Evolutionary conservation across 2,113 vertebrate genomes (phyloP).

Genomic region (Macquaria australasica): DNA sequence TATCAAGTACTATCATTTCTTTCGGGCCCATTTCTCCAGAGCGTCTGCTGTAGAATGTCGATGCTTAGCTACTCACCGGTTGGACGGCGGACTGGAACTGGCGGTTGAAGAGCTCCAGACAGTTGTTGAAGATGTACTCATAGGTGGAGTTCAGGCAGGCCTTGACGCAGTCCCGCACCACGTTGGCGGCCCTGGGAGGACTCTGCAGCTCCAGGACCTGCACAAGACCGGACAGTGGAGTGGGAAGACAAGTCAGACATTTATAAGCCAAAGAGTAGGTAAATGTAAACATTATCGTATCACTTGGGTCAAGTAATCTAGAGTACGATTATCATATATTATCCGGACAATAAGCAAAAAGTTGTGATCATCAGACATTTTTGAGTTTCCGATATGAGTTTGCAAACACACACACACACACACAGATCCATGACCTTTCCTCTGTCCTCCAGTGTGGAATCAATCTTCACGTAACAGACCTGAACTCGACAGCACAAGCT

Average conservation of each 20-base stretch:
- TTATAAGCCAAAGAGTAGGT: neutral
- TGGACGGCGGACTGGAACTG: slow-evolving; percentile 89
- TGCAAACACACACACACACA: neutral
- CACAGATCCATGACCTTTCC: neutral
- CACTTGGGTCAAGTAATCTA: neutral
- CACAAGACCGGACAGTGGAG: neutral
- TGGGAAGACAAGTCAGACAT: neutral
- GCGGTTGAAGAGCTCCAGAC: slow-evolving; percentile 92
- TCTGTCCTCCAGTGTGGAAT: slow-evolving; percentile 19
- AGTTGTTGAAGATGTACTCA: slow-evolving; percentile 99
- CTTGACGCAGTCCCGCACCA: slow-evolving; percentile 96
- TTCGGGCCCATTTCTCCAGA: neutral
- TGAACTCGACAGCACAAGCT: neutral
- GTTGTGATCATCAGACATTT: neutral
- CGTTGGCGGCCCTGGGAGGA: slow-evolving; percentile 94
- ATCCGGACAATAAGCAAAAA: neutral
- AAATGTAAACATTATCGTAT: neutral
- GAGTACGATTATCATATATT: neutral
- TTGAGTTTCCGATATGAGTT: no score
- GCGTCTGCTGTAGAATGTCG: fast-evolving
- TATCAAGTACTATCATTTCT: neutral
- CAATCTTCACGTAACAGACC: slow-evolving; percentile 8
- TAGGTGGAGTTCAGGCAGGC: slow-evolving; percentile 98
- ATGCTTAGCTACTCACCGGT: slow-evolving; percentile 80
- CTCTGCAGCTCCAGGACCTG: slow-evolving; percentile 96